Base-by-base conservation (phyloP, 2,888 invertebrate species). In the Julus scanicus region DNA sequence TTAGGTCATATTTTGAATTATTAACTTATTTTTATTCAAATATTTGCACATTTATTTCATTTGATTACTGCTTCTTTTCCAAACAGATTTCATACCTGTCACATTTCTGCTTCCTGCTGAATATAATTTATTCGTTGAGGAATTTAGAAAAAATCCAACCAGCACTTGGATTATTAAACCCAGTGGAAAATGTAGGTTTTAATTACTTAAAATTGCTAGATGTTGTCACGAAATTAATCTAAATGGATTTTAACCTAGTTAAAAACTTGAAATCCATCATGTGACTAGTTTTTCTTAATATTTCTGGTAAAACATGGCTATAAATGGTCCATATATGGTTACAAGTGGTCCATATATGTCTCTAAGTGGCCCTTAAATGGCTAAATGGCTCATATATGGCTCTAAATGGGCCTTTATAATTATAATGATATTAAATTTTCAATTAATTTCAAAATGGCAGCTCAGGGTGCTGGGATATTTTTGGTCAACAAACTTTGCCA, bases 151-250 rank as follows among this genome's bases (percentile, higher is more conserved):
- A 93, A 96, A 96, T 90, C 98, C 98, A 0, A 96, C 96, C 91
- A 97, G 97, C 90, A 98, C 98, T 0, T 99, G 98, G 98, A 99
- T 99, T 90, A 97, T 98, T 96, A 98, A 99, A 92, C 98, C 98
- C 0, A 97, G 98, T 92, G 98, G 98, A 48, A 97, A 98, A 93
- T 98, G 93, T 92, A 90, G 89, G 80, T 15, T 29, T 29, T 29
- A 29, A 29, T 29, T 29, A 29, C 29, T 29, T 29, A 29, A 29
- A 29, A 29, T 29, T 29, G 1, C 29, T 29, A 29, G 29, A 29
- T 29, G 29, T 29, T 29, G 0, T 1, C 29, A 29, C 29, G 29
- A 29, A 29, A 29, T 29, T 29, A 29, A 29, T 29, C 29, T 29
- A 29, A 29, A 29, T 29, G 29, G 29, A 29, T 29, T 29, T 29